Evolutionary conservation across 30 jellyfish, hydroid and myxozoan species (phyloP), one percentile per base, ranked within the genome.

Genomic region (Catostylus mosaicus): DNA sequence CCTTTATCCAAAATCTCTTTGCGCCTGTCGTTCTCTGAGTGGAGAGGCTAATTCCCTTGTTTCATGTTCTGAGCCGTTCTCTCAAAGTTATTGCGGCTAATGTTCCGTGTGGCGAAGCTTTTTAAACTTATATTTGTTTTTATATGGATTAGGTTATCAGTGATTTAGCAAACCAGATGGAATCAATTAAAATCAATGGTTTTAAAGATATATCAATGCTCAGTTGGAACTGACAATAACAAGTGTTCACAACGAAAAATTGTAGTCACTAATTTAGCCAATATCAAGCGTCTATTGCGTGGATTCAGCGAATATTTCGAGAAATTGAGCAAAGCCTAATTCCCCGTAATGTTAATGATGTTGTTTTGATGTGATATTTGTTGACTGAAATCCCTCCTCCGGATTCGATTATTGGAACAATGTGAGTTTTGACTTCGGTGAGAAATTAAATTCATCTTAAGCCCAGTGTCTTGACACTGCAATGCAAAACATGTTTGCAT

Each of bases 211-310:
- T 23, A 59, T 23, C 36, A 59, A 59, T 59, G 19, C 19, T 59
- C 71, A 10, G 4, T 59, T 59, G 71, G 36, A 59, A 10, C 71
- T 12, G 20, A 18, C 38, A 59, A 59, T 59, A 23, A 59, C 71
- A 10, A 23, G 37, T 23, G 35, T 18, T 59, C 71, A 59, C 71
- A 59, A 27, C 71, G 71, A 59, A 23, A 59, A 59, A 2, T 27
- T 59, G 71, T 59, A 59, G 36, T 59, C 38, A 59, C 71, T 59
- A 10, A 59, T 23, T 59, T 59, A 59, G 71, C 71, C 71, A 59
- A 59, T 59, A 59, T 8, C 4, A 7, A n/a, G 35, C 23, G 71
- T 59, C 38, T n/a, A 59, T 23, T 1, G 36, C 71, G 7, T 23
- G 38, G 71, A 59, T 59, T 59, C 26, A 26, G 71, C 38, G 67